Evolutionary conservation across 2,888 invertebrate species (phyloP), one percentile per base, ranked within the genome.

Genomic region (Griposia aprilina): DNA sequence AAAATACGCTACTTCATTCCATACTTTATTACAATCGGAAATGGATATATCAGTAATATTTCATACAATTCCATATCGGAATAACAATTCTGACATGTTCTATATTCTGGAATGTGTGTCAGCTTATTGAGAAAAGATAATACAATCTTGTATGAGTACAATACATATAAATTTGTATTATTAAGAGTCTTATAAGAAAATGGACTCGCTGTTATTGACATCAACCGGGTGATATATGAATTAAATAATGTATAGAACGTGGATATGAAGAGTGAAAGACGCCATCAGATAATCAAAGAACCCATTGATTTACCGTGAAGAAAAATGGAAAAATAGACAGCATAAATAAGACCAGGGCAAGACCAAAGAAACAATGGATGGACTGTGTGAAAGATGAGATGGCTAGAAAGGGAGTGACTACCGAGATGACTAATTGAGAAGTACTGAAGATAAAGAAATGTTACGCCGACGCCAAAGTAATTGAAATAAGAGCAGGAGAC

Each of bases 1-100:
- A 80, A 52, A 60, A 45, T 23, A 63, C 30, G 41, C 50, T 15
- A 71, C 8, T 66, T 57, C 63, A 77, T 82, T 79, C 59, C 36
- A 3, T 60, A 60, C 30, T 75, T 75, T 79, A 87, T 81, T 84
- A 76, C 68, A 75, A 63, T 66, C 45, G 70, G 72, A 77, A 73
- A 78, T 76, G 57, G 48, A 73, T 66, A 63, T 50, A 74, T 72
- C 45, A 50, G n/a, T 50, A 63, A 71, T 48, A 81, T 87, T 72
- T 70, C 68, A 41, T 78, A 76, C 66, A 66, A 69, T 50, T 52
- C 15, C 66, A 30, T 80, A 79, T 67, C 57, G 79, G 59, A 80
- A 80, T 78, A 70, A 84, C 71, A 52, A 63, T 76, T 71, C 81
- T 59, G 74, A 69, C 65, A 66, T 83, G 41, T 75, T 77, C 41